These are phyloP conservation scores for Yasuhikotakia modesta DNA, from an alignment of 2,797 vertebrate genomes.

Conservation along the genomic window DNA sequence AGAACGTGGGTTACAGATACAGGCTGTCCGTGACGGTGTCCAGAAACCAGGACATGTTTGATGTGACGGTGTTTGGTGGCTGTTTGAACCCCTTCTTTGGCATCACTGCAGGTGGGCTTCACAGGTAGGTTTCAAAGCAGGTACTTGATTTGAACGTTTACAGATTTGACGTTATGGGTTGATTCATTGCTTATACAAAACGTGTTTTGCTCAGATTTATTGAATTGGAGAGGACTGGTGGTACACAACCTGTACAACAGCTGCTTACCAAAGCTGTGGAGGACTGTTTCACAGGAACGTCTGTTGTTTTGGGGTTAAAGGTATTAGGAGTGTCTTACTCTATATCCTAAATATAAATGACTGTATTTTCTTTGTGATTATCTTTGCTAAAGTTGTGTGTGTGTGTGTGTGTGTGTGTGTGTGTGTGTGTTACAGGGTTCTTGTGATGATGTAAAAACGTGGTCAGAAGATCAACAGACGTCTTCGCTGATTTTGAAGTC, in stretches of 20 bases:
- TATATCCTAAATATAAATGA: neutral
- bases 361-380: neutral
- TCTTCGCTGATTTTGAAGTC: neutral
- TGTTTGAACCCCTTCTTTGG: slow-evolving; percentile 90
- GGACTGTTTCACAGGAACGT: slow-evolving; percentile 88
- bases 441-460: neutral
- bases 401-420: no score
- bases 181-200: neutral
- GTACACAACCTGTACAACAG: slow-evolving; percentile 63
- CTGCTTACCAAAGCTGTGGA: slow-evolving; percentile 82
- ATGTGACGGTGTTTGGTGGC: slow-evolving; percentile 88
- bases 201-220: slow-evolving; percentile 66
- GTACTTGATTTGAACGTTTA: neutral
- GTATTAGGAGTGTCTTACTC: slow-evolving; percentile 65
- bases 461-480: neutral
- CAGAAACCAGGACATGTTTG: slow-evolving; percentile 77
- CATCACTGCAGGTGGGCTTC: slow-evolving; percentile 79
- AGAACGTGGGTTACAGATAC: slow-evolving; percentile 82
- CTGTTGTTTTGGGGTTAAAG: slow-evolving; percentile 91
- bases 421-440: neutral
- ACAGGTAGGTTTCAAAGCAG: slow-evolving; percentile 75
- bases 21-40: slow-evolving; percentile 82
- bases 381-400: neutral
- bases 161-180: neutral
- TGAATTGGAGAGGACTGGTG: slow-evolving; percentile 65